Conservation (phyloP, 1,140 invertebrate species). For the Hycleus phaleratus region DNA sequence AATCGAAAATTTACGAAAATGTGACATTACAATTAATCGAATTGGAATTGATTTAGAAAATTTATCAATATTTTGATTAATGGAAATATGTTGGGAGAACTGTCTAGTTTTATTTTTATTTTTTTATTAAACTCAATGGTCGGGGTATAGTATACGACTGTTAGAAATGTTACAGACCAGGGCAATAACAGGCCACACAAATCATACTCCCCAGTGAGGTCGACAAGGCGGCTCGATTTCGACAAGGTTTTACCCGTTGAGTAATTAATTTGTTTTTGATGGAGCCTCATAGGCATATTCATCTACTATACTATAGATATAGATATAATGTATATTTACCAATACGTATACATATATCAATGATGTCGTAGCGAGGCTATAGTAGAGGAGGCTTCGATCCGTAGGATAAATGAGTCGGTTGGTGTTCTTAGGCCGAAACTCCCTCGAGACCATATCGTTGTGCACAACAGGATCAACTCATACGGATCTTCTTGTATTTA, state of each 20-base stretch:
- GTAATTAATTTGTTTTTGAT: conserved; percentile 38
- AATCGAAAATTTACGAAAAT: too few species aligned
- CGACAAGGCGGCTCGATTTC: conserved; percentile 34
- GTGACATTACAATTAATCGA: too few species aligned
- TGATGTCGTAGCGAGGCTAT: too few species aligned
- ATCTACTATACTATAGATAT: not conserved
- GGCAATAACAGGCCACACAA: conserved; percentile 32
- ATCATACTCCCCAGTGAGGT: conserved; percentile 30
- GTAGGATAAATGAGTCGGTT: conserved; percentile 31
- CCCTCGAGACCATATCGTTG: conserved; percentile 23
- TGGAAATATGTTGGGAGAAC: not conserved
- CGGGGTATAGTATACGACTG: not conserved
- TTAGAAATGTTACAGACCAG: conserved; percentile 5
- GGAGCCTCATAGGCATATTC: conserved; percentile 25
- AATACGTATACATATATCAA: too few species aligned
- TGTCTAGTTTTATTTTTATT: not conserved
- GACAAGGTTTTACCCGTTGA: conserved; percentile 31
- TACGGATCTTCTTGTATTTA: conserved; percentile 37
- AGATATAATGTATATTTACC: too few species aligned
- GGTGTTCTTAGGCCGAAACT: conserved; percentile 33
- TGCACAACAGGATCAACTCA: conserved; percentile 32
- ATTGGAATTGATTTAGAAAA: too few species aligned
- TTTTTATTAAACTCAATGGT: conserved; percentile 11
- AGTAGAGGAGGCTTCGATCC: conserved; percentile 12
- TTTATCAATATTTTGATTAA: conserved; percentile 1